phyloP scores from a whole-genome alignment of 2,113 vertebrate species.

The Craseonycteris thonglongyai region DNA sequence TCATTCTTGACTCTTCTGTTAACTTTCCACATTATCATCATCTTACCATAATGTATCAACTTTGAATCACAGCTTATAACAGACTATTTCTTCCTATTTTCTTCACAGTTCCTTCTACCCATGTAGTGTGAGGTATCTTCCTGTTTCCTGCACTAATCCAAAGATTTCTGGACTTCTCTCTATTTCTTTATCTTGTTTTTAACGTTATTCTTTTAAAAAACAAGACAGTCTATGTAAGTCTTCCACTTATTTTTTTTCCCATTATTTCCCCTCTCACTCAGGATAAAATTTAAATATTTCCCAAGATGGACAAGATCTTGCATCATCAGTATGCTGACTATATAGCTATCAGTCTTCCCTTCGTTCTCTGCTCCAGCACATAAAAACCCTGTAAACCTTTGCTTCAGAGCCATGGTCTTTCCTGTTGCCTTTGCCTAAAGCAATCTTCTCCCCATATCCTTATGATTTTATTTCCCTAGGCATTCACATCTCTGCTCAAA shows the following conservation, averaged over 20 bases:
- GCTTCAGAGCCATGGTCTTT: background rate
- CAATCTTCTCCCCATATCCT: background rate
- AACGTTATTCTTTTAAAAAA: background rate
- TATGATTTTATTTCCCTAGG: background rate
- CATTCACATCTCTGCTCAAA: background rate
- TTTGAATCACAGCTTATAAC: background rate
- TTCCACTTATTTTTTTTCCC: background rate
- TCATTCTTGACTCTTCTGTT: background rate
- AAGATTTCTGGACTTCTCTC: background rate
- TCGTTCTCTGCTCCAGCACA: background rate
- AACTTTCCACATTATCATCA: background rate
- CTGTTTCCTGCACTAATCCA: background rate
- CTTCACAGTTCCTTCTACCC: background rate
- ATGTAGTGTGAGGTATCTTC: background rate
- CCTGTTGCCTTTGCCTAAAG: background rate
- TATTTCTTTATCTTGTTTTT: background rate
- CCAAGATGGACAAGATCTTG: background rate
- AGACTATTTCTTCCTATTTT: background rate
- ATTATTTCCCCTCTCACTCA: background rate
- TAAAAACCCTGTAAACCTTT: background rate
- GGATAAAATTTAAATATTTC: background rate
- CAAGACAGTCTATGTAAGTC: background rate
- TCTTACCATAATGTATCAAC: background rate
- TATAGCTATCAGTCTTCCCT: background rate
- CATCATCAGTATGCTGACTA: background rate